phyloP scores from a whole-genome alignment of 2,888 invertebrate genomes.

The Calameuta filiformis region DNA sequence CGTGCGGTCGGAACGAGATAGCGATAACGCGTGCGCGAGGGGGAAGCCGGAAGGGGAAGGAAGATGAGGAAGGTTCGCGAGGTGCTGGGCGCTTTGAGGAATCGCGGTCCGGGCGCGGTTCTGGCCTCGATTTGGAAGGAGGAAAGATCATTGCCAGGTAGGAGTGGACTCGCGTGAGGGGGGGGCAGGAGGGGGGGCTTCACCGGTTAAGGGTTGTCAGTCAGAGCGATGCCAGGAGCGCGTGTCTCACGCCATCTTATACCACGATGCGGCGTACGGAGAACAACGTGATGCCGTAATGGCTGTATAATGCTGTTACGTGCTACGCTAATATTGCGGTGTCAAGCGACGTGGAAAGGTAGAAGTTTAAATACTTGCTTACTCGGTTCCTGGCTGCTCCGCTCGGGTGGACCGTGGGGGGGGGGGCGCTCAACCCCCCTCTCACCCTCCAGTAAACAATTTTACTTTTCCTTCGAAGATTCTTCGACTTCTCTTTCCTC shows the following conservation, averaged over 20 bases:
- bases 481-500: too few species aligned
- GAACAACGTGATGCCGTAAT: constrained; percentile 47
- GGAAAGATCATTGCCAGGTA: neutral
- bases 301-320: constrained; percentile 41
- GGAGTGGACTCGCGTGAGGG: constrained; percentile 10
- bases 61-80: neutral
- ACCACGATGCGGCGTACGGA: constrained; percentile 22
- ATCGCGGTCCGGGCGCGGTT: too few species aligned
- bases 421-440: too few species aligned
- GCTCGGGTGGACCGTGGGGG: too few species aligned
- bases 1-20: too few species aligned
- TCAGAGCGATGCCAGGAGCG: constrained; percentile 45
- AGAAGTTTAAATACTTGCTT: constrained; percentile 6
- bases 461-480: too few species aligned
- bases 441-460: too few species aligned
- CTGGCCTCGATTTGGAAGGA: too few species aligned
- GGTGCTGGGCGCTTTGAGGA: constrained; percentile 7
- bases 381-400: too few species aligned
- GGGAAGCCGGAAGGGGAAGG: neutral
- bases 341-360: constrained; percentile 42
- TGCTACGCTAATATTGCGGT: constrained; percentile 40
- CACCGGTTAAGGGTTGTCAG: constrained; percentile 47
- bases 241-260: constrained; percentile 49
- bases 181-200: constrained; percentile 17
- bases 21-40: neutral